Base-by-base conservation (phyloP, 2,797 vertebrate species). In the Babyrousa celebensis region DNA sequence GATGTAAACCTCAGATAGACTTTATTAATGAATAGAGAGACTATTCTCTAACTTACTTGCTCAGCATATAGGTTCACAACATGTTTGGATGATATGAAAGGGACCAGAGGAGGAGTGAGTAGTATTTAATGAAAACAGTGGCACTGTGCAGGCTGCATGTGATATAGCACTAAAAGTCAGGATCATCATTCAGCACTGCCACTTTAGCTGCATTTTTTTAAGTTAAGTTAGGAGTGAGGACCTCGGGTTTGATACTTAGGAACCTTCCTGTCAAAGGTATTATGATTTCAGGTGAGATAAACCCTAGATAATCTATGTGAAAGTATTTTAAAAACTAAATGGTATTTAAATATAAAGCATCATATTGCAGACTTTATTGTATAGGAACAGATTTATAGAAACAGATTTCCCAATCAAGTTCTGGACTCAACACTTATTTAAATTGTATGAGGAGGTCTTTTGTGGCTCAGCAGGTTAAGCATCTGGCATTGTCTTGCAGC, bases 241-340 rank as follows among this genome's bases (percentile, higher is more conserved):
- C 71, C 63, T 86, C 52, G 27, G 48, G 52, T 82, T 91, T 75
- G 25, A 52, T 71, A 36, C 56, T 58, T 67, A 72, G 43, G 15
- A 78, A 75, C 15, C 25, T 75, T 93, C 32, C 52, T 90, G 10
- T 91, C 6, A 52, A 75, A 11, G 8, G n/a, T 82, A 56, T 88
- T 93, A 2, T 88, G 43, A 91, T 0, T 95, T 91, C 40, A 78
- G 48, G 8, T 91, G 40, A 95, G 54, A 68, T 32, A 79, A 80
- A 77, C 70, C 62, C 12, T 89, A 85, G 20, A 21, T 85, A 90
- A 78, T 83, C 89, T 48, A 5, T 85, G 40, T 93, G 54, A 85
- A 77, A 92, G 54, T 89, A 91, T 93, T 85, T 90, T 93, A 12
- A 88, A 87, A 95, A 40, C 43, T 71, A 90, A 94, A 6, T 74